Base-by-base conservation (phyloP, 2,797 vertebrate species). In the Taenioides sp. region DNA sequence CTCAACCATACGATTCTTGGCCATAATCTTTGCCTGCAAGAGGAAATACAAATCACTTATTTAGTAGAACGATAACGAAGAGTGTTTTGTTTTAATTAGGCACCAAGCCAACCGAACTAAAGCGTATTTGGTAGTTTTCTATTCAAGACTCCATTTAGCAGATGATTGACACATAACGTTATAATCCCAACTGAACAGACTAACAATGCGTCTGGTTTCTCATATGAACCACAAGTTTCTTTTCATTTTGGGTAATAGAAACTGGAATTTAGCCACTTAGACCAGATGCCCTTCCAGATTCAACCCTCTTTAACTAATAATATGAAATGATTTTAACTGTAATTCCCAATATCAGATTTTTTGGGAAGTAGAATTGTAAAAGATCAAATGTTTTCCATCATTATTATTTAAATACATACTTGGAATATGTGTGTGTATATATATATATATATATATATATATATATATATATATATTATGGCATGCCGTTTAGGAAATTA, bases 1-100 rank as follows among this genome's bases (percentile, higher is more conserved):
- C 91, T 93, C 90, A 91, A 81, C 85, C 64, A 70, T 75, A 37
- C 71, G 72, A 74, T 81, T 87, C 87, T 84, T 80, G 82, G 80
- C 72, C 69, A 72, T 80, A 77, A 75, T 82, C 71, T 78, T 74
- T 59, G 50, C 78, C 86, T 78, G 34, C 67, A 72, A 34, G 60
- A 66, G 23, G 50, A 70, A 86, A 88, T 83, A 80, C 83, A 82
- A 85, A 84, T 81, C 18, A 37, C 81, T 83, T 80, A 80, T 86
- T 82, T 77, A 77, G 83, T 23, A 74, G 74, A 77, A 80, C 50
- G 64, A 59, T 81, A 84, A 89, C 59, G 64, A 71, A 71, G 77
- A 82, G 55, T 65, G 73, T 75, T 84, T 83, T 80, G 75, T 23
- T 22, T 73, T 89, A 88, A 90, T 87, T 87, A 84, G 64, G 57